Evolutionary conservation across 2,797 vertebrate genomes (phyloP), one percentile per base, ranked within the genome.

Genomic region (Sternotherus odoratus): DNA sequence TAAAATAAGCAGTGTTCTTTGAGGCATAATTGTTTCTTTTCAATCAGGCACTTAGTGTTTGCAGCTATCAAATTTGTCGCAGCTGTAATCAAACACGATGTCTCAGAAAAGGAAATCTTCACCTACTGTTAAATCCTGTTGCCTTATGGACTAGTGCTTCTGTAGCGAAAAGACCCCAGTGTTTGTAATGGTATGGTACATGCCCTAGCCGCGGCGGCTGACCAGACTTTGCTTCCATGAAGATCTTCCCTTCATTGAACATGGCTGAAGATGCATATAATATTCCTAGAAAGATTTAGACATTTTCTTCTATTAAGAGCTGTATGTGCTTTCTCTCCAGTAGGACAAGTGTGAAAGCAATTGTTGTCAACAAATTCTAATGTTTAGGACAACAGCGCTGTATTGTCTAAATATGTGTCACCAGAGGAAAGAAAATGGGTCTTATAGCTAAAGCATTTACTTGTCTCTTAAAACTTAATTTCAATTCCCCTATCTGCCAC

Each of bases 11-110:
- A 96, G 80, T 95, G 94, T 92, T 94, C 81, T 92, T 88, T 88
- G 43, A 92, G 95, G 87, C 89, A 49, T 96, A 96, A 97, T 96
- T 97, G 96, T 49, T 92, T 94, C 96, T 96, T 97, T 97, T 96
- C 96, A 96, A 57, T 60, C 91, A 87, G 95, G 79, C 95, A 86
- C 92, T 88, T 79, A 85, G 88, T 85, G 93, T 90, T 91, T 96
- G 93, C 85, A 24, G 93, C 84, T 94, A 89, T 92, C 93, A 91
- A 90, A 95, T 95, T 95, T 60, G 94, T 78, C 79, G 94, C 96
- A 97, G 96, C 95, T 96, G 95, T 95, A 91, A 87, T 83, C 87
- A 93, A 96, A 95, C 81, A 77, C 23, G 0, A 82, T n/a, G 91
- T 21, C 88, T 92, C 30, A 81, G 83, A 90, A 88, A 85, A 86